Conservation (phyloP, 2,888 invertebrate genomes). For the Plagodis pulveraria region DNA sequence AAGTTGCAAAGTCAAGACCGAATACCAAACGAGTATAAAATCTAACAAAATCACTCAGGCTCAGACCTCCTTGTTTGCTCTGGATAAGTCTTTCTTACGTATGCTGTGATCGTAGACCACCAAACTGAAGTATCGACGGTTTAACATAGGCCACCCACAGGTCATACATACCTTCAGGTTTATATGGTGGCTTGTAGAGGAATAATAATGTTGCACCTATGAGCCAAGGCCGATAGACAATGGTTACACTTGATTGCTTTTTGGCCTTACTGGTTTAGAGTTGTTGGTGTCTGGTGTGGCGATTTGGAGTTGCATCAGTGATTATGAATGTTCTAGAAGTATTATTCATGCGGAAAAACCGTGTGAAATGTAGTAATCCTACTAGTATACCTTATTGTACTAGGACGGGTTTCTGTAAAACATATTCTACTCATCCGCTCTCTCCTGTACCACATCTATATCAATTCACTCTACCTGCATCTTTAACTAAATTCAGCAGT, state of each 20-base stretch:
- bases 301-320: conserved; percentile 25
- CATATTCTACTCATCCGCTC: too few species aligned
- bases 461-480: too few species aligned
- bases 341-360: not conserved
- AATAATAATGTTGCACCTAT: conserved; percentile 70
- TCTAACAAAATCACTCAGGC: conserved; percentile 13
- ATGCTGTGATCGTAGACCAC: conserved; percentile 57
- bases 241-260: conserved; percentile 67
- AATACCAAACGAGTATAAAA: conserved; percentile 15
- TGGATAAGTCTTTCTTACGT: conserved; percentile 46
- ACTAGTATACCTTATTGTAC: too few species aligned
- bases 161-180: conserved; percentile 60
- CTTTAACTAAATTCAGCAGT: too few species aligned
- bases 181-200: conserved; percentile 53
- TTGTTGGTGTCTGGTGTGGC: conserved; percentile 16
- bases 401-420: too few species aligned
- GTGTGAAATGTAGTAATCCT: too few species aligned
- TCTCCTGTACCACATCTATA: too few species aligned
- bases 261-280: conserved; percentile 48
- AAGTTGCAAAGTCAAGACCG: conserved; percentile 5
- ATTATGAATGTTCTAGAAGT: conserved; percentile 6
- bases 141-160: conserved; percentile 68
- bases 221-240: conserved; percentile 62
- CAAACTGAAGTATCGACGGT: conserved; percentile 50
- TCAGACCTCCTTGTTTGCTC: conserved; percentile 34